Conservation (phyloP, 2,888 invertebrate species). For the Eristalis tenax region DNA sequence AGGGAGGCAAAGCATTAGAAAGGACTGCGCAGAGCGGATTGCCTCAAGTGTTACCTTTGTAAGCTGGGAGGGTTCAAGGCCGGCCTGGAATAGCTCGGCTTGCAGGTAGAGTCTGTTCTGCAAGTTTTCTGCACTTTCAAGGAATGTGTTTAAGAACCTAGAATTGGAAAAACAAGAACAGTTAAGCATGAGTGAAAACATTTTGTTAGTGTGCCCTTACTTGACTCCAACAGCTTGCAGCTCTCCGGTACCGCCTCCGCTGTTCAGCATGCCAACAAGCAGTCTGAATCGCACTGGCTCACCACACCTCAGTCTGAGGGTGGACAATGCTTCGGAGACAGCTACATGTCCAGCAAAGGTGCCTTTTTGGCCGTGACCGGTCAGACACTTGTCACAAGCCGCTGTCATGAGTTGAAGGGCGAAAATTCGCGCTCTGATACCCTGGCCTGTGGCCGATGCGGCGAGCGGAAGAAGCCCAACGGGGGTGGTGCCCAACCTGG, state of each 20-base stretch:
- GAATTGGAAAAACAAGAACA: neutral
- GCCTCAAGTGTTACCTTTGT: constrained; percentile 79
- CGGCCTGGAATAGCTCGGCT: constrained; percentile 91
- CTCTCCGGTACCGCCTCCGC: constrained; percentile 88
- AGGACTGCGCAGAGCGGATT: neutral
- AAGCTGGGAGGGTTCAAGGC: constrained; percentile 84
- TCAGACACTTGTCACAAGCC: constrained; percentile 85
- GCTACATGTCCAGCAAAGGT: constrained; percentile 89
- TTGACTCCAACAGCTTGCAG: constrained; percentile 90
- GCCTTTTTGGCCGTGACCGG: constrained; percentile 79
- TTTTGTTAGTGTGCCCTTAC: constrained; percentile 71
- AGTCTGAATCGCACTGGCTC: constrained; percentile 96
- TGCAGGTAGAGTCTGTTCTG: constrained; percentile 92
- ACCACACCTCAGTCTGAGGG: constrained; percentile 92
- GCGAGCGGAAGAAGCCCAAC: constrained; percentile 92
- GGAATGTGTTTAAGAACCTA: constrained; percentile 90
- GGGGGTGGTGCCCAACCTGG: constrained; percentile 88
- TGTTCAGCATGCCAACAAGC: constrained; percentile 93
- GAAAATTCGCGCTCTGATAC: constrained; percentile 91
- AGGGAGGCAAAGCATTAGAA: constrained; percentile 62
- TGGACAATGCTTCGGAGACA: constrained; percentile 95
- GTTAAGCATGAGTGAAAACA: neutral
- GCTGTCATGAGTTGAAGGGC: constrained; percentile 94
- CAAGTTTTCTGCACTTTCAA: constrained; percentile 88
- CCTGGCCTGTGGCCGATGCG: constrained; percentile 93